Evolutionary conservation across 2,888 invertebrate species (phyloP), one percentile per base, ranked within the genome.

Genomic region (Oscheius sp.): DNA sequence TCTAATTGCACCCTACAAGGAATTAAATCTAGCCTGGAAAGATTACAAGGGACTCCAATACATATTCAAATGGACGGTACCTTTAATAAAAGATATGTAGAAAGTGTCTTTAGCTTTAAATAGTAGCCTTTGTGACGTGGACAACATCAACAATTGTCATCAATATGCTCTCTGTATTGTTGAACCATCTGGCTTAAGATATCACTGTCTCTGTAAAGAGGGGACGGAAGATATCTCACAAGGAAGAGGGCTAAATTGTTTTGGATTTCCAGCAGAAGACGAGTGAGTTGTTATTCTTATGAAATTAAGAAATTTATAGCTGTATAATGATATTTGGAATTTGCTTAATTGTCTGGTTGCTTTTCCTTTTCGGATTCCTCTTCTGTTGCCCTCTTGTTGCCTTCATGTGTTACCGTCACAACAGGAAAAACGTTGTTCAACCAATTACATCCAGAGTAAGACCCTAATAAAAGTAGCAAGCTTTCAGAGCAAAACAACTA

Each of bases 301-400:
- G n/a, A 24, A 68, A 54, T 17, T 26, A 14, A 49, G n/a, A 30
- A 24, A 22, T 44, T 75, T 80, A 63, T 64, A 83, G 83, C 24
- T 83, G 83, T 56, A 70, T 77, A 9, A 70, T 74, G 71, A 30
- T 83, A 2, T 70, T 82, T 33, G 82, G 80, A 22, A 74, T 83
- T n/a, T 83, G 83, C 61, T 41, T 82, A n/a, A 67, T 82, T n/a
- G 74, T 81, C 9, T 83, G 82, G 82, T 33, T 80, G 5, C 28
- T 82, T 4, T 66, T 78, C 32, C 70, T 83, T 45, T 68, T 83
- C 24, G 74, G 81, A 32, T 41, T 71, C 3, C 56, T 81, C 12
- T 73, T 79, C 64, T 51, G 80, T 2, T 61, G 72, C 5, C 54
- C 71, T 8, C 57, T 77, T 22, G 41, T 38, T 1, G 70, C 64